Conservation (phyloP, 2,888 invertebrate species). For the Hypolimnas misippus region DNA sequence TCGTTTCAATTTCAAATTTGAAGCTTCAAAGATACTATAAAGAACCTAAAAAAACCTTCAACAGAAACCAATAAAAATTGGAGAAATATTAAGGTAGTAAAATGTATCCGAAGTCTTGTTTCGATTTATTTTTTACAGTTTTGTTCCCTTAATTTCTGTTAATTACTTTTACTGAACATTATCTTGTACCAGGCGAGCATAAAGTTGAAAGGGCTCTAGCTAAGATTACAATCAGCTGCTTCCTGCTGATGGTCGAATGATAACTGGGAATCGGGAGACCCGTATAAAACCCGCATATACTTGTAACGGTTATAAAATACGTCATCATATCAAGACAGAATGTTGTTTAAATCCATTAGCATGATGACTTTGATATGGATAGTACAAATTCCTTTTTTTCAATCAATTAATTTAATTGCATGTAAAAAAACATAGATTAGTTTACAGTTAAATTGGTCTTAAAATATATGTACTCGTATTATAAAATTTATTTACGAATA, state of each 20-base stretch:
- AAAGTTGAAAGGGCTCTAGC: conserved; percentile 5
- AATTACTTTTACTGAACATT: not conserved
- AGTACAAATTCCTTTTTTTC: too few species aligned
- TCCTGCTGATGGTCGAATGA: conserved; percentile 29
- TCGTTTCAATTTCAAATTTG: too few species aligned
- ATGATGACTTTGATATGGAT: not conserved
- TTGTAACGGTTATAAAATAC: conserved; percentile 14
- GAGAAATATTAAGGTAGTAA: too few species aligned
- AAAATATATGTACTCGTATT: too few species aligned
- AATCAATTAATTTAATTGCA: not conserved
- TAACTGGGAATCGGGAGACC: conserved; percentile 26
- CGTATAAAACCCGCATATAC: conserved; percentile 30
- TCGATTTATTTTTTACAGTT: not conserved
- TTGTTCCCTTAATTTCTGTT: not conserved
- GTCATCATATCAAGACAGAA: not conserved
- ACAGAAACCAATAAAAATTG: too few species aligned
- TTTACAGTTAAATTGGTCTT: not conserved
- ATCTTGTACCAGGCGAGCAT: not conserved
- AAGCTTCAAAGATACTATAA: too few species aligned
- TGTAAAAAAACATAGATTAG: too few species aligned
- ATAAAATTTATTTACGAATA: too few species aligned
- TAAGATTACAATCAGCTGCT: conserved; percentile 28
- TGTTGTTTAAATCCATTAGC: not conserved
- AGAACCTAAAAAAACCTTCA: too few species aligned
- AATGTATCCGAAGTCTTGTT: too few species aligned